Evolutionary conservation across 2,797 vertebrate species (phyloP), one percentile per base, ranked within the genome.

Genomic region (Poecile montanus): DNA sequence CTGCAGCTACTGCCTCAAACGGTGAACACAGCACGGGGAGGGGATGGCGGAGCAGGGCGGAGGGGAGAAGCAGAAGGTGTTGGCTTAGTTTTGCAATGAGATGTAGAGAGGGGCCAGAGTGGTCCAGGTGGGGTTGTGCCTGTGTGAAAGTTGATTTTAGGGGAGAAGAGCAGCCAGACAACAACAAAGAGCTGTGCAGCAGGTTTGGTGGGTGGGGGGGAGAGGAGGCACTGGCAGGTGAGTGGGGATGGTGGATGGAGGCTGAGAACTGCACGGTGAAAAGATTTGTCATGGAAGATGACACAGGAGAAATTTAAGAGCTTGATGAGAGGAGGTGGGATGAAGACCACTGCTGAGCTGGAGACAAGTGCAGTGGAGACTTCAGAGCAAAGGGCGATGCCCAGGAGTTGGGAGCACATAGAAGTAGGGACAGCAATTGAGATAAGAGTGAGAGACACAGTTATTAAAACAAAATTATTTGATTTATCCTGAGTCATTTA

Each of bases 401-500:
- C 42, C 30, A 81, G 38, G 60, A 79, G 18, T 12, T 85, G 38
- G 27, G n/a, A 82, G 45, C 48, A 67, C 53, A 36, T 53, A 85
- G 77, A 81, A 94, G 36, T 54, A 83, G 54, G 81, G 85, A 78
- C 56, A 75, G 73, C 63, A 80, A 44, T 19, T 91, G 92, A 75
- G 87, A 92, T 95, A 87, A 89, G 56, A 61, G 84, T 89, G 91
- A 96, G 79, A 88, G 85, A 88, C 48, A 67, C 16, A 74, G 78
- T 94, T 87, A 87, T 77, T 95, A 87, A 62, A 92, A 94, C 44
- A 91, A 85, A 60, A 62, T 88, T 2, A 85, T 89, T 88, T 95
- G 65, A 88, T 96, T 95, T 96, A 95, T 76, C 70, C 80, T 6
- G 1, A 93, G 84, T 91, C 50, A 94, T 85, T 93, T 93, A 89